A percentile compares a stretch with the other conserved stretches of the same genome.
Evolutionary conservation across 2,113 vertebrate genomes (phyloP).

Genomic region (Heptranchias perlo): DNA sequence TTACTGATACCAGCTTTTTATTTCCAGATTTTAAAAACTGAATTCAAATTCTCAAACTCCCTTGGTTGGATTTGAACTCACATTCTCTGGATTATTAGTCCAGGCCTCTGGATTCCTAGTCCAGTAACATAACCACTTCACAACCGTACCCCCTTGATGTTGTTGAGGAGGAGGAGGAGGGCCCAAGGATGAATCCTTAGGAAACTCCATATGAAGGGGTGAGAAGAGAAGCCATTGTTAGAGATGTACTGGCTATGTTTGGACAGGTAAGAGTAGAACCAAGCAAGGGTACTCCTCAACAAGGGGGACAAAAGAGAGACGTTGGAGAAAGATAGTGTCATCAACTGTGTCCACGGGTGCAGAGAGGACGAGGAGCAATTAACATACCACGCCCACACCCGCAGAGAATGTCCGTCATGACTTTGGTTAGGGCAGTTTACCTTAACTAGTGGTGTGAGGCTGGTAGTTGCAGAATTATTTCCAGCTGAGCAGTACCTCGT

Average conservation of each 20-base stretch:
- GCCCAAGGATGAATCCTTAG: background rate
- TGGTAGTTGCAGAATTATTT: background rate
- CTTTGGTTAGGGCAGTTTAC: background rate
- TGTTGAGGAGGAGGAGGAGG: background rate
- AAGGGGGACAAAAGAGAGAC: background rate
- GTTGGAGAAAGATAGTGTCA: background rate
- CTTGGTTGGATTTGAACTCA: background rate
- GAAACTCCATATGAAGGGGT: background rate
- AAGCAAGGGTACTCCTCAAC: background rate
- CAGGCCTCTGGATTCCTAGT: background rate
- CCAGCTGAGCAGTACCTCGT: background rate
- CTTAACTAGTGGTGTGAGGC: background rate
- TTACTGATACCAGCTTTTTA: too few species aligned
- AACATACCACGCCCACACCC: background rate
- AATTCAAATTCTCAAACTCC: background rate
- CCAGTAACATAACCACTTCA: background rate
- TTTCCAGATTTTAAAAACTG: too few species aligned
- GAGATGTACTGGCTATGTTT: background rate
- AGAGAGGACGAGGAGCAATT: background rate
- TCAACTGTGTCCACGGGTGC: background rate
- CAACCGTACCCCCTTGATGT: background rate
- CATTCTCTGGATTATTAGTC: background rate
- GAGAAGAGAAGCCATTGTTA: background rate
- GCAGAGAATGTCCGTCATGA: background rate
- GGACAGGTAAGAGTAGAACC: background rate